Base-by-base conservation (phyloP, 1,140 invertebrate genomes). In the Zophobas atratus region DNA sequence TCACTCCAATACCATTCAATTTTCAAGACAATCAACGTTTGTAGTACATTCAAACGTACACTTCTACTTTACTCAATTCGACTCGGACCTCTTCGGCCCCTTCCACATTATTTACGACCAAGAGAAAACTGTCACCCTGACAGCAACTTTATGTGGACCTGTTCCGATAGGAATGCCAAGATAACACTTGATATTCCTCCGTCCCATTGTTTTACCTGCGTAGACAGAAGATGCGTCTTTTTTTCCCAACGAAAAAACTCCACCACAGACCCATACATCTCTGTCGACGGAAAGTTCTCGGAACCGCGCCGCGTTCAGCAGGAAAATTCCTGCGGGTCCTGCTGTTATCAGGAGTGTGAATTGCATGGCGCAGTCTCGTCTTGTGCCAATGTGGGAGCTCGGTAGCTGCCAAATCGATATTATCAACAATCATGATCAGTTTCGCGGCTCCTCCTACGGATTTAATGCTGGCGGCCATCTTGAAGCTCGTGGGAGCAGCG, bases 151-250 rank as follows among this genome's bases (percentile, higher is more conserved):
- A 77, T 77, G 67, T 71, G 76, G 70, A 72, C 76, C 76, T 72
- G 76, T 77, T 73, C 51, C 70, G 76, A 77, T 77, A 36, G 76
- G 76, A 73, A 77, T 77, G 76, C 38, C 53, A 32, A 77, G 76
- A 77, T 77, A 77, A 77, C 72, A 75, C 72, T 75, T 56, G 72
- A 75, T 75, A 75, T 60, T 75, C 72, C 36, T 46, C 35, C 53
- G 60, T 41, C 46, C 75, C 70, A 80, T 80, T 80, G 79, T 80
- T 80, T 80, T 80, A 80, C 79, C 79, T 80, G 72, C 73, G 72
- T 2, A 57, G 55, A 35, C 32, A 70, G 43, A 20, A 4, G 43
- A 70, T 51, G 43, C 6, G 49, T 51, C 49, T 20, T 20, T 20
- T 51, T 71, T 43, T 48, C 53, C 38, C 20, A n/a, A 72, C n/a